phyloP scores from a whole-genome alignment of 1,140 invertebrate species.

The Drosophila sulfurigaster region DNA sequence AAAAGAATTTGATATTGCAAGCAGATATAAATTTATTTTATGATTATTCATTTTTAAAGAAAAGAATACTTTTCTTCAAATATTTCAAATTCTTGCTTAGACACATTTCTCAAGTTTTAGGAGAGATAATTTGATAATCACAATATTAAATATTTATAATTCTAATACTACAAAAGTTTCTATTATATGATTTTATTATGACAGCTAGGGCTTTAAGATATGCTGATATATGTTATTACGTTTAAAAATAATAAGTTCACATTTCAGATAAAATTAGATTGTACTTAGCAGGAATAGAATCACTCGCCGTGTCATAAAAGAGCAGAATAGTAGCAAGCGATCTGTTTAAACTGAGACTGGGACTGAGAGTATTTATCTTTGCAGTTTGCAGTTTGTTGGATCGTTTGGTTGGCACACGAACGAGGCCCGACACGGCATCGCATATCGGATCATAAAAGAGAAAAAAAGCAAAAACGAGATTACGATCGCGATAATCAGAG shows the following conservation, averaged over 20 bases:
- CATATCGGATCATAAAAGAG: conserved; percentile 26
- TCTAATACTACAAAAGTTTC: no score
- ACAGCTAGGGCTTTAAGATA: background rate
- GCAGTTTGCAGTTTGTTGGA: conserved; percentile 6
- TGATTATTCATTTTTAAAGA: no score
- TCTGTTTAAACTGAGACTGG: no score
- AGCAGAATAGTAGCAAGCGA: background rate
- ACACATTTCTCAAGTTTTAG: no score
- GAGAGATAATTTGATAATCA: no score
- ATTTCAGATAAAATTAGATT: background rate
- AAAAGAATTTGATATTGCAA: no score
- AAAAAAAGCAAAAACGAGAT: conserved; percentile 31
- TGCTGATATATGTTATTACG: background rate
- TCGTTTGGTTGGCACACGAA: conserved; percentile 17
- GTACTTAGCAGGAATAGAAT: background rate
- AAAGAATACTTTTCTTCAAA: no score
- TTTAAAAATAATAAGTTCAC: background rate
- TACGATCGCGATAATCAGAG: conserved; percentile 28
- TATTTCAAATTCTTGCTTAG: no score
- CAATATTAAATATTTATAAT: no score
- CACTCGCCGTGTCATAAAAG: background rate
- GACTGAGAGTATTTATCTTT: conserved; percentile 12
- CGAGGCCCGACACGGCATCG: conserved; percentile 29
- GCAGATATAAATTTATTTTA: no score
- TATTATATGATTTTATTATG: no score